phyloP scores from a whole-genome alignment of 2,797 vertebrate genomes.

The Somateria mollissima region DNA sequence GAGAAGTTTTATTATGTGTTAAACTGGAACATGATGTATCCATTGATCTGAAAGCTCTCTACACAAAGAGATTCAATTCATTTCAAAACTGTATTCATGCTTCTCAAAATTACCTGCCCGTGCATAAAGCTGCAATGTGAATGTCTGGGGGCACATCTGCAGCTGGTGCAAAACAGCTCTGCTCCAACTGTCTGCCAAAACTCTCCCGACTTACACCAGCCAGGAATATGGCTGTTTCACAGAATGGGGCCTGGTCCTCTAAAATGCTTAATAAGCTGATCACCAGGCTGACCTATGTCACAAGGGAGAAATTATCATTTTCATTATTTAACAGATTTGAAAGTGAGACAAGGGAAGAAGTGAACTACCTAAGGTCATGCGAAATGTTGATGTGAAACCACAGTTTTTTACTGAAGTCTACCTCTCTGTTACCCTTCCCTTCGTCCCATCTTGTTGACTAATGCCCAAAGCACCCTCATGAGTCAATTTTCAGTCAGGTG shows the following conservation, averaged over 20 bases:
- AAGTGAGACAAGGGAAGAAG: not conserved
- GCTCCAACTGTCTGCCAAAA: not conserved
- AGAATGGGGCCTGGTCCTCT: not conserved
- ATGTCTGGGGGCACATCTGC: not conserved
- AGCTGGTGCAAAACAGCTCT: not conserved
- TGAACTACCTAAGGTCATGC: not conserved
- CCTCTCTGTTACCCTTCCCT: not conserved
- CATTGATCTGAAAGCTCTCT: not conserved
- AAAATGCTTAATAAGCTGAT: not conserved
- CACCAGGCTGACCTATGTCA: not conserved
- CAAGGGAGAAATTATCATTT: not conserved
- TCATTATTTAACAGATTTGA: not conserved
- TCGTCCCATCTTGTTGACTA: not conserved
- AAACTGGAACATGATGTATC: not conserved
- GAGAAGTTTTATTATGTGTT: not conserved
- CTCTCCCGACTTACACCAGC: not conserved
- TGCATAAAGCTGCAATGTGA: not conserved
- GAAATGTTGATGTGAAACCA: fast-evolving
- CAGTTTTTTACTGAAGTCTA: not conserved
- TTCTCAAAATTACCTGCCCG: not conserved
- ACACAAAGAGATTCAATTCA: not conserved
- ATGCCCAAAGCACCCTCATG: not conserved
- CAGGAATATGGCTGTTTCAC: not conserved
- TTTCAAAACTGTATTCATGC: not conserved
- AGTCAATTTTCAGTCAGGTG: not conserved